Evolutionary conservation across 2,888 invertebrate genomes (phyloP).

Genomic region (Entomobrya proxima): DNA sequence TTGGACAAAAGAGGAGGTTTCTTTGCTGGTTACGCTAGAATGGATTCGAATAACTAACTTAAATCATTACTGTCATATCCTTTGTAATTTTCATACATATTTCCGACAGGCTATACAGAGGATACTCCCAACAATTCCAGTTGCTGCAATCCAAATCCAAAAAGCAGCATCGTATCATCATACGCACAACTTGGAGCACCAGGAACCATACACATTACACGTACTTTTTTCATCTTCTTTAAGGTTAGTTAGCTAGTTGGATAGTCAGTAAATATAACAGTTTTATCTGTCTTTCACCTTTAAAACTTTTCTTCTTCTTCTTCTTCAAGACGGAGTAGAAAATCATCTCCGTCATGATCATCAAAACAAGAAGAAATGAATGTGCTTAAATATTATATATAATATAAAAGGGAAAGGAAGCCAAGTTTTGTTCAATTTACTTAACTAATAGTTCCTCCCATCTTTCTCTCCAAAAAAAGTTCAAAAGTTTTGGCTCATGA

Average conservation of each 20-base stretch:
- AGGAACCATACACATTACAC: not conserved
- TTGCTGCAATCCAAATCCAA: too few species aligned
- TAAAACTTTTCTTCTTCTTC: constrained; percentile 45
- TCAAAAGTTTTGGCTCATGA: constrained; percentile 57
- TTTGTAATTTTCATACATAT: constrained; percentile 56
- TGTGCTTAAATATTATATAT: constrained; percentile 6
- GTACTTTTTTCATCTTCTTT: not conserved
- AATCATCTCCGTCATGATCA: constrained; percentile 27
- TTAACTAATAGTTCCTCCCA: constrained; percentile 61
- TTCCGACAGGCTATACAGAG: not conserved
- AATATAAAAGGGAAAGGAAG: constrained; percentile 35
- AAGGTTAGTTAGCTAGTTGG: constrained; percentile 3
- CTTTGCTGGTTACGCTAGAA: constrained; percentile 39
- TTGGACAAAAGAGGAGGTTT: constrained; percentile 15
- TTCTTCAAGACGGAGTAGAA: constrained; percentile 26
- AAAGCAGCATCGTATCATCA: not conserved
- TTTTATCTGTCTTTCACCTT: constrained; percentile 39
- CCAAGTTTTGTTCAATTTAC: constrained; percentile 63
- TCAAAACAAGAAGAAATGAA: constrained; percentile 37
- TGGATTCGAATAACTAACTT: constrained; percentile 61
- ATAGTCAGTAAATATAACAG: not conserved
- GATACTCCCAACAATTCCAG: not conserved
- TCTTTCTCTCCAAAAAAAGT: constrained; percentile 18
- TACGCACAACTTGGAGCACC: not conserved
- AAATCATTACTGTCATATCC: constrained; percentile 63